These are phyloP conservation scores for Nemotelus nigrinus DNA, from an alignment of 2,888 invertebrate genomes.

Conservation along the genomic window DNA sequence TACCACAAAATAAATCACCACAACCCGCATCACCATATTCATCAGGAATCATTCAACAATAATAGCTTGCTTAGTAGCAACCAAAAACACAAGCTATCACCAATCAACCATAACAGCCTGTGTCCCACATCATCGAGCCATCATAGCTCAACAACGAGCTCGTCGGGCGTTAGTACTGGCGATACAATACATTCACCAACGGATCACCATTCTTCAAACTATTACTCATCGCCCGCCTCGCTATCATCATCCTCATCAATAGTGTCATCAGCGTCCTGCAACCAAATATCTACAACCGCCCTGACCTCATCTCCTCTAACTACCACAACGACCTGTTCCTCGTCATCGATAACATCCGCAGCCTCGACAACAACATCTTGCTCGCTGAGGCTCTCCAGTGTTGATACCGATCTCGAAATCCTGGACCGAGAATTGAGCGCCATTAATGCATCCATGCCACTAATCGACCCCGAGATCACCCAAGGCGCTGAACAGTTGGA, in stretches of 20 bases:
- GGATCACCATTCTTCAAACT: neutral
- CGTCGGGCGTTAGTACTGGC: conserved; percentile 8
- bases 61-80: conserved; percentile 43
- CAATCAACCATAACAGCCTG: conserved; percentile 1
- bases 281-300: conserved; percentile 5
- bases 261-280: neutral
- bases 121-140: neutral
- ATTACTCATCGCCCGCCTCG: conserved; percentile 38
- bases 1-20: conserved; percentile 46
- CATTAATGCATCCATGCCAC: conserved; percentile 65
- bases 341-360: conserved; percentile 44
- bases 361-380: conserved; percentile 18
- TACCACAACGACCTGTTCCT: conserved; percentile 35
- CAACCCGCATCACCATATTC: conserved; percentile 29
- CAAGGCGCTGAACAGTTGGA: conserved; percentile 65
- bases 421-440: conserved; percentile 65
- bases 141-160: neutral
- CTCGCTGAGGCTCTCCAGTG: conserved; percentile 53
- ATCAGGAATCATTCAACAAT: conserved; percentile 32
- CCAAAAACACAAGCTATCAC: conserved; percentile 43
- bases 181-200: conserved; percentile 20
- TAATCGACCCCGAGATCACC: conserved; percentile 65
- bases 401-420: conserved; percentile 65
- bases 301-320: conserved; percentile 46
- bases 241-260: conserved; percentile 10